Evolutionary conservation across 2,113 vertebrate species (phyloP).

Genomic region (Hippolais icterina): DNA sequence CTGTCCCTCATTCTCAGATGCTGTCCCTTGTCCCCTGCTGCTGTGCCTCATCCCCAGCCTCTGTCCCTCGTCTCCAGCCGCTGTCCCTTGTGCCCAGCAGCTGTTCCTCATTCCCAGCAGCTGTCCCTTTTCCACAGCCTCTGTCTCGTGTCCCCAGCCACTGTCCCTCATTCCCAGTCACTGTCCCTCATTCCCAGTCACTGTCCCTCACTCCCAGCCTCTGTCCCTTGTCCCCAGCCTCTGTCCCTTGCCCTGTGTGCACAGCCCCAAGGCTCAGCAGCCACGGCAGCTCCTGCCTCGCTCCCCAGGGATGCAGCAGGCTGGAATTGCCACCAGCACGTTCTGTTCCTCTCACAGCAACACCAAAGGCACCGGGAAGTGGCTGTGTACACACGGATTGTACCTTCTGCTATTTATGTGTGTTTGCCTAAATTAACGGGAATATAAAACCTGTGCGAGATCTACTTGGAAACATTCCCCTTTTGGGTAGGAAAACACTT

Average conservation of each 20-base stretch:
- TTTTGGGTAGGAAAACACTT: background rate
- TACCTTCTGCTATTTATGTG: constrained; percentile 43
- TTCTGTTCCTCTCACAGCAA: background rate
- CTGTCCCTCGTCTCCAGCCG: background rate
- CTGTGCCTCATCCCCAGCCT: accelerated
- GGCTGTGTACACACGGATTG: background rate
- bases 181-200: too few relatives aligned
- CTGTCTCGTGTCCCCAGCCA: background rate
- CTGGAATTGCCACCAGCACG: background rate
- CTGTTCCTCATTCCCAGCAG: background rate
- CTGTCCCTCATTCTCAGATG: too few relatives aligned
- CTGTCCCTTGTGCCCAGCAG: background rate
- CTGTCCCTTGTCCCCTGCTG: background rate
- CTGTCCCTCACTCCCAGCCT: accelerated
- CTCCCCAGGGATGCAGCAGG: background rate
- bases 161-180: background rate
- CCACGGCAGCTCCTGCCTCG: background rate
- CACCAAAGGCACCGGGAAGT: background rate
- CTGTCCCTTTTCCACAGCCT: background rate
- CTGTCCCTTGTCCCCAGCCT: accelerated
- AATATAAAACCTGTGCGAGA: constrained; percentile 14
- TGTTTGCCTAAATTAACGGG: constrained; percentile 29
- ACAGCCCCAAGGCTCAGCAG: background rate
- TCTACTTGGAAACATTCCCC: constrained; percentile 26
- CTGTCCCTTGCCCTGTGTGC: background rate